A percentile compares a stretch with the other conserved stretches of the same genome.
Conservation (phyloP, 2,888 invertebrate species). For the Laothoe populi region DNA sequence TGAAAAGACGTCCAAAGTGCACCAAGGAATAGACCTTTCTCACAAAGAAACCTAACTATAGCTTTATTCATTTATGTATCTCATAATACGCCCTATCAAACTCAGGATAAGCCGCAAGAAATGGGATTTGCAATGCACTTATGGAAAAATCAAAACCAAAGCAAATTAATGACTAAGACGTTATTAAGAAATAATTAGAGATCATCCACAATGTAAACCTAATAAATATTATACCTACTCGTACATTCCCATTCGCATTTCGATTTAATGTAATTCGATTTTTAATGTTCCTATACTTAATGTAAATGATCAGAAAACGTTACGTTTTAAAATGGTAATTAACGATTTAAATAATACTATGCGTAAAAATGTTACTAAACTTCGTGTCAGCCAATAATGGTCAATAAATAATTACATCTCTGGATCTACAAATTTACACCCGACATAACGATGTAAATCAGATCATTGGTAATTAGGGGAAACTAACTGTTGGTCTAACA, state of each 20-base stretch:
- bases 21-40: too few relatives aligned
- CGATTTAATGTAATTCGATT: not conserved
- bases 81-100: too few relatives aligned
- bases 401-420: constrained; percentile 5
- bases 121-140: too few relatives aligned
- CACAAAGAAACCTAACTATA: too few relatives aligned
- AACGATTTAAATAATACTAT: not conserved
- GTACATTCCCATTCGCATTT: not conserved
- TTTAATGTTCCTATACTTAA: not conserved
- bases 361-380: constrained; percentile 3
- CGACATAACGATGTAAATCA: constrained; percentile 49
- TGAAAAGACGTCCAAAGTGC: too few relatives aligned
- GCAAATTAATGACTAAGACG: too few relatives aligned
- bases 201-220: not conserved
- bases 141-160: too few relatives aligned
- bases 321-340: not conserved
- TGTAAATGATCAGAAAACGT: not conserved
- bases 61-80: too few relatives aligned
- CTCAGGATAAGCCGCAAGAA: too few relatives aligned
- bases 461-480: constrained; percentile 66
- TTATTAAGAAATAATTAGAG: too few relatives aligned
- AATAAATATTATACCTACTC: not conserved
- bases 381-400: not conserved
- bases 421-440: constrained; percentile 27
- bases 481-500: constrained; percentile 78